Evolutionary conservation across 2,888 invertebrate genomes (phyloP), one percentile per base, ranked within the genome.

Genomic region (Tetragonula carbonaria): DNA sequence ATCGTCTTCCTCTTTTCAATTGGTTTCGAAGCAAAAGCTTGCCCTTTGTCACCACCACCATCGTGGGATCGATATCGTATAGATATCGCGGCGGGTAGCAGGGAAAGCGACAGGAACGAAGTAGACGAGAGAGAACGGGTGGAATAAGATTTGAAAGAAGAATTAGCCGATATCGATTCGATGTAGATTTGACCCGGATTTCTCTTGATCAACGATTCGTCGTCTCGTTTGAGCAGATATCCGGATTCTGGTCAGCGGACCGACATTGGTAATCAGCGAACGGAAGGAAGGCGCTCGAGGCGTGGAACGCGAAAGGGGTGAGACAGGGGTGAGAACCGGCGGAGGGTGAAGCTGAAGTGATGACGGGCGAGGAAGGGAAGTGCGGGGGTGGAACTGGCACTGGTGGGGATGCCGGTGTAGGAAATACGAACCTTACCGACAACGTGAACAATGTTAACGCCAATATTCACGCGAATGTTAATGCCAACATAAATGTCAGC

Each of bases 401-500:
- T 73, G 93, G 90, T 74, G 92, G 89, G 70, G 90, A 85, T 78
- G 84, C 71, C 74, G 84, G 81, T 95, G 95, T 95, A 90, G 95
- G 95, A 94, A 95, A 95, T 94, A 87, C 86, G 63, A 91, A 91
- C 81, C 87, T 88, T 80, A 95, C 95, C 94, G 95, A 95, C 90
- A 95, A 95, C 92, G 88, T 87, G 86, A 90, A 87, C 84, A 90
- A 87, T 70, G 83, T 89, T 83, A 89, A 90, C 82, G 94, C 95
- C 88, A 95, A 95, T 91, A 77, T 88, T 65, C 95, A 95, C 93
- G 94, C 95, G 93, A 95, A 95, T 94, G 94, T 95, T 93, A 95
- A 96, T 94, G 95, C 95, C 94, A 95, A 95, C 93, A 95, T 96
- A 95, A 96, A 95, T 95, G 95, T 95, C 82, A 89, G 80, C 82